Evolutionary conservation across 2,888 invertebrate genomes (phyloP), one percentile per base, ranked within the genome.

Genomic region (Epistrophe eligans): DNA sequence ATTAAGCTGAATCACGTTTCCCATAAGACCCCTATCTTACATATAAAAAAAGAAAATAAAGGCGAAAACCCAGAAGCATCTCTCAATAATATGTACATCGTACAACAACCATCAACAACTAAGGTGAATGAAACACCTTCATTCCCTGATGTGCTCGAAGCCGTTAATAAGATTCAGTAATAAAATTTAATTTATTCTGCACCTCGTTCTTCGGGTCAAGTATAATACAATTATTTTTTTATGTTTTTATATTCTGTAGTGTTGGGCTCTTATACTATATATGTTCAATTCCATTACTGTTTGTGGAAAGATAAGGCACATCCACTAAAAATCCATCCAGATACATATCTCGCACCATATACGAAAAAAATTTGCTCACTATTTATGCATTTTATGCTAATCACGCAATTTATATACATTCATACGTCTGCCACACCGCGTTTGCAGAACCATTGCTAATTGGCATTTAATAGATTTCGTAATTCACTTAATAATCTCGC

Each of bases 121-220:
- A 66, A 87, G 82, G 82, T 82, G 77, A 85, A 77, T 62, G 81
- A 73, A 84, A 84, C 80, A 80, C 85, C 85, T 85, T 85, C 73
- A 70, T 74, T 85, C 70, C 50, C 55, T 73, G 55, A 9, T 35
- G 35, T 32, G 55, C 40, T 60, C 9, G 19, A 60, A 60, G 70
- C 73, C 40, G 70, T 82, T 70, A 82, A 85, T 74, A 79, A 82
- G 82, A 87, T 82, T 82, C 74, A 74, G 82, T 71, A 77, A 87
- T 82, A 82, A 87, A 82, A 82, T 76, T 82, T 82, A 82, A 87
- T 87, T 87, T 87, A 87, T 87, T 87, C 82, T 62, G 58, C 60
- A 82, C 82, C 82, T 79, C 85, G 82, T 82, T 79, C 85, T 64
- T 48, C 85, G 71, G 85, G 82, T 87, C 85, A 87, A 87, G 85